Percentiles rank a stretch among this genome's conserved stretches.
Conservation (phyloP, 2,888 invertebrate genomes). For the Meganola albula region DNA sequence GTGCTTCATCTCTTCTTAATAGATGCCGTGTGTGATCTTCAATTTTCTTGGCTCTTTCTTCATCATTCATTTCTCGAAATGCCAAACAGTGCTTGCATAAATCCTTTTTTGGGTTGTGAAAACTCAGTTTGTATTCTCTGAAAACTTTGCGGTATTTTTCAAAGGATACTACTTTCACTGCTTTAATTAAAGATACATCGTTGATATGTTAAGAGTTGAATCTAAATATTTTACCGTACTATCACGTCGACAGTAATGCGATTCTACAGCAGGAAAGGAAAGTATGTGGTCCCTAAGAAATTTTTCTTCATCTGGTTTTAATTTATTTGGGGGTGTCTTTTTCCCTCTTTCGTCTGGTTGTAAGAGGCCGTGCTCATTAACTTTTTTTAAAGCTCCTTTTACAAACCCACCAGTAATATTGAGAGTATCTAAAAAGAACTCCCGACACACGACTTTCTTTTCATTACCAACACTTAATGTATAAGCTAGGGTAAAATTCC, state of each 20-base stretch:
- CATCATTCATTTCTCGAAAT: constrained; percentile 13
- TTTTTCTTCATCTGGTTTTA: constrained; percentile 6
- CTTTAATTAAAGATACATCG: constrained; percentile 5
- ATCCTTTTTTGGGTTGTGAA: constrained; percentile 27
- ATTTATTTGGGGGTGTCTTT: constrained; percentile 15
- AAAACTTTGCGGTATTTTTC: constrained; percentile 6
- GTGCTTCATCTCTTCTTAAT: background rate
- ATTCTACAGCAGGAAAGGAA: constrained; percentile 27
- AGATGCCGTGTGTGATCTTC: background rate
- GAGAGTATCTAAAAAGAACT: constrained; percentile 9
- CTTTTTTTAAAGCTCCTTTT: constrained; percentile 21
- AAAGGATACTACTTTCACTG: background rate
- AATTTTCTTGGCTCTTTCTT: background rate
- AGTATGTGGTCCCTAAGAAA: constrained; percentile 16
- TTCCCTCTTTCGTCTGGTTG: constrained; percentile 18
- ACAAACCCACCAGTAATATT: constrained; percentile 22
- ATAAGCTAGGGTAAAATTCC: constrained; percentile 3
- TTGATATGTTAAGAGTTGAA: constrained; percentile 7
- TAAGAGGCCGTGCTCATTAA: constrained; percentile 11
- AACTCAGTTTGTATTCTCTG: constrained; percentile 16
- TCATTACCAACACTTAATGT: constrained; percentile 2
- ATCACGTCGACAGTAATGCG: constrained; percentile 18
- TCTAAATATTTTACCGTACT: constrained; percentile 5
- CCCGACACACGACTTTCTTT: constrained; percentile 5
- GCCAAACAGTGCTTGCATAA: constrained; percentile 22